Evolutionary conservation across 2,113 vertebrate species (phyloP).

Genomic region (Brachionichthys hirsutus): DNA sequence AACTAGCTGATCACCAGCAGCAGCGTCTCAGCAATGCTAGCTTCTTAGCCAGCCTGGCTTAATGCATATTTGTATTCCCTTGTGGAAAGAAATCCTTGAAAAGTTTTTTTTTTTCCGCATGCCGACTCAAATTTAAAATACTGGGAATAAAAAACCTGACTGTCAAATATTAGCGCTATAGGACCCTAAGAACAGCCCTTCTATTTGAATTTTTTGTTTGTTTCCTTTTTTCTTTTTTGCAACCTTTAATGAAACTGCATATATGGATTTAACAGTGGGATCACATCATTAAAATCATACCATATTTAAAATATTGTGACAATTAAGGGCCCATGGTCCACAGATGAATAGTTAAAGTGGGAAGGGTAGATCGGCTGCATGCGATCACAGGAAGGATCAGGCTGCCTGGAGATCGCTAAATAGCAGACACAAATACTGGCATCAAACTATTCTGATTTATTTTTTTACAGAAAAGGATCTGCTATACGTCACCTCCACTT

Average conservation of each 20-base stretch:
- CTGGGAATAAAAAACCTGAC: constrained; percentile 11
- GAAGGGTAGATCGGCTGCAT: constrained; percentile 7
- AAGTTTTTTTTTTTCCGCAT: constrained; percentile 8
- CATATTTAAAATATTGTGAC: constrained; percentile 45
- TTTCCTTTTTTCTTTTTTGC: no score
- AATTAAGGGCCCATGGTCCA: constrained; percentile 33
- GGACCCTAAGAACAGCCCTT: constrained; percentile 6
- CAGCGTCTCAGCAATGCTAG: constrained; percentile 49
- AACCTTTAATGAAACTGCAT: constrained; percentile 5
- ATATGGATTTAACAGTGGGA: constrained; percentile 16
- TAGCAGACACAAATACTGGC: constrained; percentile 1
- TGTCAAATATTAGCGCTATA: constrained; percentile 10
- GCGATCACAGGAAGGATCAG: constrained; percentile 2
- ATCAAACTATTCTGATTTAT: no score
- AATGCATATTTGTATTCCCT: constrained; percentile 63
- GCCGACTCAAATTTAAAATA: constrained; percentile 10
- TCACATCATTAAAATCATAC: constrained; percentile 22
- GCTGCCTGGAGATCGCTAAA: constrained; percentile 5
- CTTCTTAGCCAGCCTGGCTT: constrained; percentile 34
- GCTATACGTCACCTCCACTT: background rate
- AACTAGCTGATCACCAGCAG: constrained; percentile 48
- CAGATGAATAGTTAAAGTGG: constrained; percentile 23
- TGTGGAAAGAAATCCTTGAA: background rate
- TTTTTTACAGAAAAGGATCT: background rate
- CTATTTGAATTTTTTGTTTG: constrained; percentile 2